Base-by-base conservation (phyloP, 2,797 vertebrate genomes). In the Rhincodon typus region DNA sequence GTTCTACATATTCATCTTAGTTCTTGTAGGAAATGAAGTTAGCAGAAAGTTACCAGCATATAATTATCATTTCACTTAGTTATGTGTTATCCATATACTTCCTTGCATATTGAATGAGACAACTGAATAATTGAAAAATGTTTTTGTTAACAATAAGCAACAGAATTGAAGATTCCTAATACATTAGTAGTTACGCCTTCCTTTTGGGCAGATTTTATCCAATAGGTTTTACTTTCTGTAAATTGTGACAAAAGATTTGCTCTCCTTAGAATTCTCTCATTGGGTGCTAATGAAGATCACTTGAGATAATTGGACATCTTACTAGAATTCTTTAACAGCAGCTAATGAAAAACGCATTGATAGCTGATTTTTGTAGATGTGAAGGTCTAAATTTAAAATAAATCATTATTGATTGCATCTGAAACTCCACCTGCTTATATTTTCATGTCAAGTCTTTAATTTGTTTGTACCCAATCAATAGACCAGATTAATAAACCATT, bases 351-450 rank as follows among this genome's bases (percentile, higher is more conserved):
- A 72, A 46, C 42, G 15, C 38, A 53, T 74, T 74, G 30, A 1
- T 46, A 53, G 30, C 15, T 74, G 67, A 74, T 30, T 13, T 34
- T 77, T 46, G 8, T 17, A 17, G 46, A 34, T 74, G 15, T 70
- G 13, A 4, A 69, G 19, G 21, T 94, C 34, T 69, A 90, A 12
- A 30, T 70, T 46, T 94, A 34, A 53, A 70, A 74, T 46, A 53
- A 62, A 46, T 88, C 21, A 34, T 88, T n/a, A n/a, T 91, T 91
- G 88, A 91, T 66, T 74, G 23, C n/a, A 42, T 77, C 12, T 50
- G 70, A 95, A 77, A 74, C 23, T 34, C 70, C 94, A 94, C 70
- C 46, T 91, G 53, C 88, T 13, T 30, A n/a, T n/a, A 74, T 95
- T 93, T 95, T 12, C 62, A 67, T 19, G 62, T 69, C 27, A 0